Percentiles rank a stretch among this genome's conserved stretches.
phyloP scores from a whole-genome alignment of 2,113 vertebrate species.

The Sinocyclocheilus grahami region DNA sequence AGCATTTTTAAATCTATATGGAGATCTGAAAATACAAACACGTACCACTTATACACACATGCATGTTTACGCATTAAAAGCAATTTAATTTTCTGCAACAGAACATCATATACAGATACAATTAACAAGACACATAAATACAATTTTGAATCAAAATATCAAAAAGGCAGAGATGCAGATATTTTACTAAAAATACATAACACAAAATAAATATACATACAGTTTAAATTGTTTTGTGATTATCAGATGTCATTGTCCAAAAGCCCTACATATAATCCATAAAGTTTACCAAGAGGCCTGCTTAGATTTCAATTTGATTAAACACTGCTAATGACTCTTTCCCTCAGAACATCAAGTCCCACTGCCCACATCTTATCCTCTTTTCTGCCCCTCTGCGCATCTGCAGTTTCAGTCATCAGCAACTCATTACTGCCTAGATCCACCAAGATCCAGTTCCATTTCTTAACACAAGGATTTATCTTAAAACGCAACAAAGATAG shows the following conservation, averaged over 20 bases:
- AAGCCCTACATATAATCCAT: constrained; percentile 34
- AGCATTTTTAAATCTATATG: not conserved
- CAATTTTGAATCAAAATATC: not conserved
- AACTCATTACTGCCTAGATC: constrained; percentile 44
- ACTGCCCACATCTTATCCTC: constrained; percentile 40
- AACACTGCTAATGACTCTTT: constrained; percentile 32
- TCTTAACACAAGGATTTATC: constrained; percentile 37
- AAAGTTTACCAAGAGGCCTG: constrained; percentile 32
- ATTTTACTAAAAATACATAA: not conserved
- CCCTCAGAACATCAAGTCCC: constrained; percentile 33
- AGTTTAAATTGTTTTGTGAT: not conserved
- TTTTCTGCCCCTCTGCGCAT: constrained; percentile 29
- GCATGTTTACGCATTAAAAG: not conserved
- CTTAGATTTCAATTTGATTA: constrained; percentile 42
- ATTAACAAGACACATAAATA: not conserved
- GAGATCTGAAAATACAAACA: not conserved
- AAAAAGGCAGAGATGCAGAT: not conserved
- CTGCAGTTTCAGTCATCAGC: constrained; percentile 35
- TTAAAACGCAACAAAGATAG: constrained; percentile 7
- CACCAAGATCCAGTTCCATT: constrained; percentile 23
- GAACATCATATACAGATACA: constrained; percentile 4
- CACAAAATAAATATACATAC: not conserved
- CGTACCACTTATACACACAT: not conserved
- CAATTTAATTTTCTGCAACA: not conserved
- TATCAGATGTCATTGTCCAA: constrained; percentile 19